Evolutionary conservation across 2,113 vertebrate genomes (phyloP), one percentile per base, ranked within the genome.

Genomic region (Mastomys coucha): DNA sequence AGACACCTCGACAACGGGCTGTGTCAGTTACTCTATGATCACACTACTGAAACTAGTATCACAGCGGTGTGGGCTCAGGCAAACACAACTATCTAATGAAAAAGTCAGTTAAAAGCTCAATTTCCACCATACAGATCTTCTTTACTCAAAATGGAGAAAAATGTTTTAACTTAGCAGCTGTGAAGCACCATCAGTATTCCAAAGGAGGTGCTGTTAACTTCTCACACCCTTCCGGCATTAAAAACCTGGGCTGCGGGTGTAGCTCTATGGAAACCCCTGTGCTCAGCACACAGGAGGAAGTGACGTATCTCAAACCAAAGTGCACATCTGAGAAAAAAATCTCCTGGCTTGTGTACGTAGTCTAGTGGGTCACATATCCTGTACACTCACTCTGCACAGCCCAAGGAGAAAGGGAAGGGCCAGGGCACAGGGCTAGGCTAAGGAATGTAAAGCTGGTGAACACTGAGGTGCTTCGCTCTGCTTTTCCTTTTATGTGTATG

Each of bases 91-190:
- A 31, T 49, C 88, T 90, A n/a, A 16, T 39, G 24, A 80, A 69
- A 78, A 36, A 42, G 1, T 49, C 53, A 78, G 51, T 28, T 73
- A 88, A 91, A 92, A 96, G 51, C 45, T 85, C 22, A 84, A 88
- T 85, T 81, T 49, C 78, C 73, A 78, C 78, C 42, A 91, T 0
- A 12, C 42, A 70, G 92, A 81, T 16, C 14, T 78, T 65, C 28
- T 94, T 63, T 65, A 76, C 65, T 90, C 76, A 89, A 91, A 77
- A 42, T 56, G 60, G 70, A 51, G 51, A 76, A 91, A 72, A 51
- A 51, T 11, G 26, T 91, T 42, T 67, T 92, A 76, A 63, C 51
- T 70, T 2, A 33, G 7, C 69, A 81, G 24, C 69, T 73, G 42
- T 36, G 8, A 80, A 42, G 3, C 39, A 12, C 22, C 17, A 53